Percentiles rank a stretch among this genome's conserved stretches.
phyloP scores from a whole-genome alignment of 2,797 vertebrate genomes.

The Sebastes hubbsi region DNA sequence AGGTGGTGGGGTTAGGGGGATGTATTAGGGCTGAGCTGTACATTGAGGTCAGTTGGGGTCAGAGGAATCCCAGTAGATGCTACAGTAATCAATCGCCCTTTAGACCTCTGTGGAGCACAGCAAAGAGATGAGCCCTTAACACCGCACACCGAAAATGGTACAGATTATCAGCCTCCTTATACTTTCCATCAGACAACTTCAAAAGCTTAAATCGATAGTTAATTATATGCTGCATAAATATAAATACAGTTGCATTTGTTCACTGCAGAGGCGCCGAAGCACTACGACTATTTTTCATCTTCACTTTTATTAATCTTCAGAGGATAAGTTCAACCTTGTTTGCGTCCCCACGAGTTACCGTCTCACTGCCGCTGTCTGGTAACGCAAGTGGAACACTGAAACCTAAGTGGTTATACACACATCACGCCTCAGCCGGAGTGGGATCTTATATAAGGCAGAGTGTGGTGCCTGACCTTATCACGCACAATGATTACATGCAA shows the following conservation, averaged over 20 bases:
- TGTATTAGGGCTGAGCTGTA: constrained; percentile 37
- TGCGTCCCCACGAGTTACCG: neutral
- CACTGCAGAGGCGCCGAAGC: constrained; percentile 12
- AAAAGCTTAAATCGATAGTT: constrained; percentile 74
- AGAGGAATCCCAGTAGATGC: constrained; percentile 50
- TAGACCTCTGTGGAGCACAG: constrained; percentile 58
- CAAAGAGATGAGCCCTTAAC: constrained; percentile 45
- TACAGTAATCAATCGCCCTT: constrained; percentile 73
- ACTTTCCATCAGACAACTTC: constrained; percentile 62
- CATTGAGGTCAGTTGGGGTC: constrained; percentile 61
- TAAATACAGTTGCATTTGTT: constrained; percentile 62
- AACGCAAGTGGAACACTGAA: constrained; percentile 11
- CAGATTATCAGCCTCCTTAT: constrained; percentile 38
- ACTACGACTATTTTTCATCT: constrained; percentile 6
- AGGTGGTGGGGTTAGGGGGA: neutral
- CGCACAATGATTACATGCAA: constrained; percentile 22
- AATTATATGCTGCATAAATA: constrained; percentile 75
- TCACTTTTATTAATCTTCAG: constrained; percentile 17
- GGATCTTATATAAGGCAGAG: neutral
- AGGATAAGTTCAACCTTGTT: constrained; percentile 13
- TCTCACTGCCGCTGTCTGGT: neutral
- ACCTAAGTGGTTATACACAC: constrained; percentile 11
- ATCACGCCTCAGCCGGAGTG: constrained; percentile 10
- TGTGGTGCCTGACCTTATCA: constrained; percentile 40
- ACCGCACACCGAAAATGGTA: constrained; percentile 47